Evolutionary conservation across 2,113 vertebrate species (phyloP).

Genomic region (Smithornis capensis): DNA sequence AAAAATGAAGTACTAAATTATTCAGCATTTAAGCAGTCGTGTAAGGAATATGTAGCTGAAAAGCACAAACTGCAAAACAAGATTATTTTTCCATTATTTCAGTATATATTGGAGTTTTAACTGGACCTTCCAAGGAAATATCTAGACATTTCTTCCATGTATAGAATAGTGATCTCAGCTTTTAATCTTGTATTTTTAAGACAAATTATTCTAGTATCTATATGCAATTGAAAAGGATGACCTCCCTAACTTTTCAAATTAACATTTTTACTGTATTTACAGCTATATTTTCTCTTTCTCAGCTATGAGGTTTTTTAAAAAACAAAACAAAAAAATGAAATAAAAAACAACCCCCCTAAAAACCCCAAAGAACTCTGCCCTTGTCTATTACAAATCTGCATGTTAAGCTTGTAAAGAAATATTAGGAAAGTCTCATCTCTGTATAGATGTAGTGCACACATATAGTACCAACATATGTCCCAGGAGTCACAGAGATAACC

Average conservation of each 20-base stretch:
- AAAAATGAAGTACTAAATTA: slow-evolving; percentile 37
- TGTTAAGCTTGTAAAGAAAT: background rate
- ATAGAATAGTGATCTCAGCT: background rate
- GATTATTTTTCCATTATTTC: background rate
- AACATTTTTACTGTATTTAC: background rate
- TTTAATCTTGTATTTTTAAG: background rate
- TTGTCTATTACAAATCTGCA: background rate
- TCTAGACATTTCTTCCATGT: background rate
- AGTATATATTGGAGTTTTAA: background rate
- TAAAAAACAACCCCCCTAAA: background rate
- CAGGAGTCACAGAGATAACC: background rate
- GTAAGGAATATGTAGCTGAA: background rate
- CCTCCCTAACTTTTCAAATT: background rate
- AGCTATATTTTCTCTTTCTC: background rate
- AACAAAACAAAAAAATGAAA: background rate
- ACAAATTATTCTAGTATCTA: background rate
- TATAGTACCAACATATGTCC: fast-evolving
- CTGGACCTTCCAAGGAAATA: background rate
- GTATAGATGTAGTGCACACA: background rate
- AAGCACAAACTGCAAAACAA: background rate
- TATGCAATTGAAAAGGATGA: background rate
- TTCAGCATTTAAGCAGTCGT: background rate
- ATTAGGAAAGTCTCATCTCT: background rate
- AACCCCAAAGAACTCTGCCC: background rate
- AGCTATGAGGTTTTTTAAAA: background rate